These are phyloP conservation scores for Bujurquina vittata DNA, from an alignment of 2,113 vertebrate genomes.

Conservation along the genomic window DNA sequence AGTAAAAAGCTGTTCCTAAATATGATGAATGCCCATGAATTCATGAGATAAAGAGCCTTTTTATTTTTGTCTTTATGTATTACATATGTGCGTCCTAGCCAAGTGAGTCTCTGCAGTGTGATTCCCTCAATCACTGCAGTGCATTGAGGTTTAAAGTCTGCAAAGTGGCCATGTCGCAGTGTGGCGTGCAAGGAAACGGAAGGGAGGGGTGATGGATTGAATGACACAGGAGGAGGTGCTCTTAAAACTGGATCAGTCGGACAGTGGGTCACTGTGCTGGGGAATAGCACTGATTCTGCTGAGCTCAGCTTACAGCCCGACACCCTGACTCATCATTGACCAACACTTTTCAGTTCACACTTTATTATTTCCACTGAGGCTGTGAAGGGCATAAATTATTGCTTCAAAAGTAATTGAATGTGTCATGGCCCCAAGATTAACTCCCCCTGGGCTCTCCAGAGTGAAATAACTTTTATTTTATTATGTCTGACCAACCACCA, in stretches of 20 bases:
- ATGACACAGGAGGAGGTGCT: slow-evolving; percentile 14
- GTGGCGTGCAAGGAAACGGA: slow-evolving; percentile 5
- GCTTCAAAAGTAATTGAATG: neutral
- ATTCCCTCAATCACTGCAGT: neutral
- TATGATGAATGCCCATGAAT: neutral
- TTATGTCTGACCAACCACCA: neutral
- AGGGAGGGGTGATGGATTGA: slow-evolving; percentile 8
- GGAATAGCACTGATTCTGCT: slow-evolving; percentile 16
- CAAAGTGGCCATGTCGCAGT: slow-evolving; percentile 9
- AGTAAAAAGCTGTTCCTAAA: slow-evolving; percentile 10
- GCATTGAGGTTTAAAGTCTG: slow-evolving; percentile 1
- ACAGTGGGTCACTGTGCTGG: slow-evolving; percentile 55
- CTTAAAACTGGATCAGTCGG: slow-evolving; percentile 49
- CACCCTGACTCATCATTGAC: neutral
- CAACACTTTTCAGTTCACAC: neutral
- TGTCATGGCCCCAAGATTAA: neutral
- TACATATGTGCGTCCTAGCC: neutral
- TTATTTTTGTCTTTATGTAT: neutral
- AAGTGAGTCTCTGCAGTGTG: neutral
- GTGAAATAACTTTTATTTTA: neutral
- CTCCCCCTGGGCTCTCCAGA: neutral
- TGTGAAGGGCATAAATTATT: neutral
- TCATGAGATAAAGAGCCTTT: slow-evolving; percentile 11
- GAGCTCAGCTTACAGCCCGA: slow-evolving; percentile 29
- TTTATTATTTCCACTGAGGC: neutral